Evolutionary conservation across 1,140 invertebrate genomes (phyloP).

Genomic region (Myzus persicae): DNA sequence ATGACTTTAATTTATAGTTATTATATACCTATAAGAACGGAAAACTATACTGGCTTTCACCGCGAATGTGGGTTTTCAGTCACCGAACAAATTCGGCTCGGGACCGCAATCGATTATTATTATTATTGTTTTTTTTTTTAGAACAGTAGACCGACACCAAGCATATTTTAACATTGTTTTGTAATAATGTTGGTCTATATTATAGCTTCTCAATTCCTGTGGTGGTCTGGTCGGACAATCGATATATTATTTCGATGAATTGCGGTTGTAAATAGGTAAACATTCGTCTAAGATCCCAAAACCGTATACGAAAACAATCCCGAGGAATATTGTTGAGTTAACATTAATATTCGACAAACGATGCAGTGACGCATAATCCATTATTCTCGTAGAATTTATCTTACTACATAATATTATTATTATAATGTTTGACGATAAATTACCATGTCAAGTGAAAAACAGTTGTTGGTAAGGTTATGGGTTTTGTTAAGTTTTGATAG

Average conservation of each 20-base stretch:
- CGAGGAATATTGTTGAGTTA: not conserved
- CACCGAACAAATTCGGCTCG: not conserved
- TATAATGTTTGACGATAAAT: not conserved
- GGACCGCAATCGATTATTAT: not conserved
- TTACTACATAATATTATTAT: not conserved
- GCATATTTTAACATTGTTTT: not conserved
- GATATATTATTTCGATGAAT: not conserved
- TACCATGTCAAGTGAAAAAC: not conserved
- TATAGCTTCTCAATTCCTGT: not conserved
- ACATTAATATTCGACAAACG: not conserved
- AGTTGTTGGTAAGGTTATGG: not conserved
- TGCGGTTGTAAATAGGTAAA: not conserved
- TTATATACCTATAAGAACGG: not conserved
- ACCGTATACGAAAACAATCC: not conserved
- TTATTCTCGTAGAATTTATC: not conserved
- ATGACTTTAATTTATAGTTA: not conserved
- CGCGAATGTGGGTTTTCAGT: not conserved
- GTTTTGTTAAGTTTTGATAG: not conserved
- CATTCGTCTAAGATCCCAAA: not conserved
- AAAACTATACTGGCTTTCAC: not conserved
- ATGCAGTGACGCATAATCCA: not conserved
- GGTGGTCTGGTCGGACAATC: not conserved
- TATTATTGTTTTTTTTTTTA: not conserved
- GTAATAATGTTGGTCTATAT: not conserved
- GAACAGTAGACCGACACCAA: not conserved